These are phyloP conservation scores for Stylophora pistillata DNA, from an alignment of 64 coral and sea anemone species.

Conservation along the genomic window DNA sequence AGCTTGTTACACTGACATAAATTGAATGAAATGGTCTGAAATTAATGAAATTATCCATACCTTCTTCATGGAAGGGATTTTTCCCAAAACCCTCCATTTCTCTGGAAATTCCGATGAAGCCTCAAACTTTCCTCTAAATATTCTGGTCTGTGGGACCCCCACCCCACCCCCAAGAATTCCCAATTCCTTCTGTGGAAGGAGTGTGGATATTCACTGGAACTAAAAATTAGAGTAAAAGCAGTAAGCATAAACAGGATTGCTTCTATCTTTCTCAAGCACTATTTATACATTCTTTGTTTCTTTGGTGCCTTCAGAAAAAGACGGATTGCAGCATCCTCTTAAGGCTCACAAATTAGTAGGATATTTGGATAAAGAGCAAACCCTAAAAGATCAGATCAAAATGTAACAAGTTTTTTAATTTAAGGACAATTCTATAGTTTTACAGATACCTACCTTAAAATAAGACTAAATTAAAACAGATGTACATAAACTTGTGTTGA, in stretches of 20 bases:
- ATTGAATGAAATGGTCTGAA: too few species aligned
- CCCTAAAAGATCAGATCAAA: conserved; percentile 34
- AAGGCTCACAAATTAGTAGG: conserved; percentile 29
- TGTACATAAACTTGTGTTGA: not conserved
- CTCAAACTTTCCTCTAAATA: too few species aligned
- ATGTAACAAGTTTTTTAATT: conserved; percentile 10
- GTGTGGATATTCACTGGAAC: too few species aligned
- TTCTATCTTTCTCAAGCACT: conserved; percentile 44
- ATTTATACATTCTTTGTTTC: conserved; percentile 62
- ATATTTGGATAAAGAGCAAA: conserved; percentile 45
- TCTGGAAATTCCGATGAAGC: too few species aligned
- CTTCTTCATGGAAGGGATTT: too few species aligned
- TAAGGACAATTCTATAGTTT: not conserved
- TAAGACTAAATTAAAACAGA: conserved; percentile 20
- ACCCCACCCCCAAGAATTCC: too few species aligned
- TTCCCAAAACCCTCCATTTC: too few species aligned
- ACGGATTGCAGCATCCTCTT: conserved; percentile 50
- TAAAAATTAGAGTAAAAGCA: conserved; percentile 58
- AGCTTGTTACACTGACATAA: too few species aligned
- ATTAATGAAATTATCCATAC: too few species aligned
- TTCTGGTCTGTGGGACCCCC: too few species aligned
- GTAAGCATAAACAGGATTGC: conserved; percentile 49
- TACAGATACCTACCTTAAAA: conserved; percentile 13
- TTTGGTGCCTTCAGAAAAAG: conserved; percentile 46
- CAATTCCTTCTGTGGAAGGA: too few species aligned